Evolutionary conservation across 2,113 vertebrate species (phyloP), one percentile per base, ranked within the genome.

Genomic region (Pelodiscus sinensis): DNA sequence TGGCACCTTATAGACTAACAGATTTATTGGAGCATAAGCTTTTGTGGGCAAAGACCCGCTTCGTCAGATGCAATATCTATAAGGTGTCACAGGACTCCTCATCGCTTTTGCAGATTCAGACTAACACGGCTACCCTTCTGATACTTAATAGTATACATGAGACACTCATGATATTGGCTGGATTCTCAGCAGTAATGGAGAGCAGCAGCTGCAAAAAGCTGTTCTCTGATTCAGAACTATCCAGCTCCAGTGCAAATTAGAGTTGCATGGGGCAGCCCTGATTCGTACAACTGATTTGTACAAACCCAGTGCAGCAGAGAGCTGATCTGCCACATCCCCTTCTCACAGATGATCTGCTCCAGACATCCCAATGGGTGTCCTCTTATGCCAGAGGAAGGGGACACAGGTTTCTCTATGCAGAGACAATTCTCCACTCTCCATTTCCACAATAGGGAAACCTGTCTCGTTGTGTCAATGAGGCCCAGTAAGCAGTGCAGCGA

Each of bases 381-480:
- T 65, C 15, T 24, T 75, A 38, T 38, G 71, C 22, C 35, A 38
- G 57, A 19, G 71, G 35, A 5, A 11, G 18, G 19, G 21, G 22
- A 5, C n/a, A 44, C 12, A 44, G 22, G 29, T 88, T 95, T 96
- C 95, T 94, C 56, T 84, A 52, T 82, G 91, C 57, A 82, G 60
- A 82, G 73, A 65, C 62, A 85, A 91, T 79, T 51, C 44, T 82
- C 85, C 86, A 78, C 84, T 85, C 86, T 84, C 81, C 93, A 85
- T 94, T 95, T 95, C 82, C 96, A 22, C 19, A 35, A 19, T 38
- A 73, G 35, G 31, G 62, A 73, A 73, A 21, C 11, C 68, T 38
- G n/a, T 38, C 19, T 38, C 35, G 38, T 38, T 80, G 96, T 93
- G n/a, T n/a, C n/a, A n/a, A n/a, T n/a, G n/a, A n/a, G n/a, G n/a